phyloP scores from a whole-genome alignment of 92 coral and sea anemone genomes.

The Metridium senile region DNA sequence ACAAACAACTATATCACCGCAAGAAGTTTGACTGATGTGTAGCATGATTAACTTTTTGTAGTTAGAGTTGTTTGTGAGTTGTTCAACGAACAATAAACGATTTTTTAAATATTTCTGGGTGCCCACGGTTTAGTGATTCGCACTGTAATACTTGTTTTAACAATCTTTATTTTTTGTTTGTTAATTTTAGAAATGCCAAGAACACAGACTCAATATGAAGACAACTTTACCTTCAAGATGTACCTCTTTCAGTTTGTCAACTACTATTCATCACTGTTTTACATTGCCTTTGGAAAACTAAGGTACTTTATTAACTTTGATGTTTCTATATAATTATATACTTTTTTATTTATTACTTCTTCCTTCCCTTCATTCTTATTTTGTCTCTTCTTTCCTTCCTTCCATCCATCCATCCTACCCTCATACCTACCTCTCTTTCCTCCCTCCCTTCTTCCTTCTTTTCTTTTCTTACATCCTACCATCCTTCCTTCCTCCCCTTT shows the following conservation, averaged over 20 bases:
- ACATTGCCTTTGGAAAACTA: constrained; percentile 90
- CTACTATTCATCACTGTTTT: constrained; percentile 93
- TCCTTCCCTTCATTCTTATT: neutral
- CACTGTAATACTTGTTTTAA: neutral
- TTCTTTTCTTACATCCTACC: neutral
- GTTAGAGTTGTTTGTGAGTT: too few relatives aligned
- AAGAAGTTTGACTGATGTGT: too few relatives aligned
- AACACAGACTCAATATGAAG: constrained; percentile 89
- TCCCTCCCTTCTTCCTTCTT: neutral
- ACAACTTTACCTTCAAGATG: constrained; percentile 97
- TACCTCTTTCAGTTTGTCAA: constrained; percentile 96
- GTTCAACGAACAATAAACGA: too few relatives aligned
- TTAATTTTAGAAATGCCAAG: constrained; percentile 82
- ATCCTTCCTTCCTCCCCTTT: neutral
- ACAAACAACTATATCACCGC: too few relatives aligned
- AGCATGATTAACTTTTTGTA: too few relatives aligned
- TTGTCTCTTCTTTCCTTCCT: too few relatives aligned
- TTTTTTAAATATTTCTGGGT: too few relatives aligned
- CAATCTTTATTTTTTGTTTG: neutral
- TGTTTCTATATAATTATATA: neutral
- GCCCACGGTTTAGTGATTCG: too few relatives aligned
- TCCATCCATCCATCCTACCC: too few relatives aligned
- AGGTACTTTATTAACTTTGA: constrained; percentile 50
- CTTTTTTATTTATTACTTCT: too few relatives aligned
- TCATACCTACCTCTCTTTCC: neutral